These are phyloP conservation scores for Eupristina koningsbergeri DNA, from an alignment of 1,140 invertebrate genomes.

Conservation along the genomic window DNA sequence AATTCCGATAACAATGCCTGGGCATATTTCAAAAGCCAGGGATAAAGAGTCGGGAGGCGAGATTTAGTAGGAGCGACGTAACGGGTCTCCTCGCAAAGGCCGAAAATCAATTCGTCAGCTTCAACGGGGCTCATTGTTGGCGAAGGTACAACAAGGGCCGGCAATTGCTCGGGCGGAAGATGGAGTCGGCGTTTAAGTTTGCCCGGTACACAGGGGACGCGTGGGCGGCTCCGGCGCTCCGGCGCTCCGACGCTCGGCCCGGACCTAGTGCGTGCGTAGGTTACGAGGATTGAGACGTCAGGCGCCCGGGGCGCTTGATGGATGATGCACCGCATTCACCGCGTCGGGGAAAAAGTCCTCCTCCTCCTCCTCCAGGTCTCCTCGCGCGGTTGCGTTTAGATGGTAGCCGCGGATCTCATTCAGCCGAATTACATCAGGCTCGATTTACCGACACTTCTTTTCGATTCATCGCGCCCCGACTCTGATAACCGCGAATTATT, in stretches of 20 bases:
- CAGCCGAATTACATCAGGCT: slow-evolving; percentile 1
- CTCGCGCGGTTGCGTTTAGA: too few species aligned
- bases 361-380: not conserved
- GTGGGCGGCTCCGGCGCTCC: slow-evolving; percentile 52
- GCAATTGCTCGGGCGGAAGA: not conserved
- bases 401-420: slow-evolving; percentile 24
- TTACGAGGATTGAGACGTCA: slow-evolving; percentile 72
- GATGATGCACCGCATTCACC: slow-evolving; percentile 70
- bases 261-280: slow-evolving; percentile 48
- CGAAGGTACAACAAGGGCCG: not conserved
- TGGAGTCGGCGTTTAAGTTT: slow-evolving; percentile 42
- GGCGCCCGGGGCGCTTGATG: slow-evolving; percentile 72
- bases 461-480: not conserved
- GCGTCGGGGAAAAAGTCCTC: slow-evolving; percentile 64
- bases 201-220: slow-evolving; percentile 50
- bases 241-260: too few species aligned
- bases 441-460: not conserved
- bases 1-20: not conserved
- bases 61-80: not conserved
- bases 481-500: slow-evolving; percentile 41
- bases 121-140: slow-evolving; percentile 2
- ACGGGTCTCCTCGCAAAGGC: not conserved
- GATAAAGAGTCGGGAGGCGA: not conserved
- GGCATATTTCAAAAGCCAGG: not conserved
- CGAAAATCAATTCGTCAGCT: slow-evolving; percentile 39